Base-by-base conservation (phyloP, 2,888 invertebrate genomes). In the Idaea biselata region DNA sequence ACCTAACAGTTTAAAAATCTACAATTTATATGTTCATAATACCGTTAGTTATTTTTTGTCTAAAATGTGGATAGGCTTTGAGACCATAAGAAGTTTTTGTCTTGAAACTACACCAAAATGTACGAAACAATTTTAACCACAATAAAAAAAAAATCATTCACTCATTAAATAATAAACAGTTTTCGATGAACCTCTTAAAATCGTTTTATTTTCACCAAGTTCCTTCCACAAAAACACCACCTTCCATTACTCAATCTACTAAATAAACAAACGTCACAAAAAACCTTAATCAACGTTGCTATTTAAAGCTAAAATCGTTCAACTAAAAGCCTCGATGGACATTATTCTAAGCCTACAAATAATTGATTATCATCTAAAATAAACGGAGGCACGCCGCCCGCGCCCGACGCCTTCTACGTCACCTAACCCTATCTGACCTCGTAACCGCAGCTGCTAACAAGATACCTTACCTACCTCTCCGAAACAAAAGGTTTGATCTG, bases 301-400 rank as follows among this genome's bases (percentile, higher is more conserved):
- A 6, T 11, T 5, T 7, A 33, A 33, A 14, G 33, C 33, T 33
- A 11, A 7, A 44, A 11, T 44, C 44, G 8, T 44, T 44, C 44
- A 44, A 44, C 44, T 44, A 14, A 44, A 44, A 44, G 7, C 44
- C 44, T 44, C 14, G 44, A 44, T 44, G 44, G 44, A 44, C 44
- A 44, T 44, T n/a, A 44, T 11, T 44, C 11, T 44, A 44, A 44
- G 44, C 44, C 11, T 14, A 11, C 44, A 44, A 11, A 44, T 44
- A 44, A 44, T 44, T 44, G 44, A 44, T 44, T 44, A 44, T 44
- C 44, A 44, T 44, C 44, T 44, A 44, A 44, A 44, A 44, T 44
- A 44, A 14, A 11, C 44, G 44, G 14, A 44, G 44, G 44, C 44
- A 44, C 44, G 44, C 44, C 44, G 44, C 14, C 14, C 11, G 44